Evolutionary conservation across 2,113 vertebrate genomes (phyloP).

Genomic region (Elephantulus edwardii): DNA sequence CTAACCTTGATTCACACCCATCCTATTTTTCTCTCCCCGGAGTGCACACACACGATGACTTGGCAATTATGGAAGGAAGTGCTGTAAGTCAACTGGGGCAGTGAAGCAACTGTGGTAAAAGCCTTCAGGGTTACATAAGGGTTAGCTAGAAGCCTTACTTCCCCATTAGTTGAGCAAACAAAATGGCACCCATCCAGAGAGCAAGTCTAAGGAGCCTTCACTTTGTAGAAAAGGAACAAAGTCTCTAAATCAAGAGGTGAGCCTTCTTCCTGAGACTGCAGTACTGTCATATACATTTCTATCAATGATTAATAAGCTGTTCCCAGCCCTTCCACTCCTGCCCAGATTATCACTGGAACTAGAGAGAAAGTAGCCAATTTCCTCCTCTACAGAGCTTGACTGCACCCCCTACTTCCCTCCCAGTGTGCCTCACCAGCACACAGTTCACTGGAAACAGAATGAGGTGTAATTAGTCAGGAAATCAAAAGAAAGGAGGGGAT

Average conservation of each 20-base stretch:
- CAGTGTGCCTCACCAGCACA: neutral
- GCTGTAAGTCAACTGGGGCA: conserved; percentile 59
- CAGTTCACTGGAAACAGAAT: neutral
- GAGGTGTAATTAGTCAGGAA: neutral
- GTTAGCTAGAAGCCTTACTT: neutral
- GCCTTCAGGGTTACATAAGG: conserved; percentile 33
- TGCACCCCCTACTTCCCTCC: neutral
- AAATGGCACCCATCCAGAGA: neutral
- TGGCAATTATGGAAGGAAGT: conserved; percentile 41
- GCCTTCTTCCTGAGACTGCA: neutral
- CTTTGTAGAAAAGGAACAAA: fast-evolving
- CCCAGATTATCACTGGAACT: neutral
- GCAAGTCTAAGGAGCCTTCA: neutral
- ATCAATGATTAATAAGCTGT: neutral
- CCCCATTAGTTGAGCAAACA: neutral
- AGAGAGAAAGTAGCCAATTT: neutral
- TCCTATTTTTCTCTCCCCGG: conserved; percentile 41
- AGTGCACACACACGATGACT: conserved; percentile 34
- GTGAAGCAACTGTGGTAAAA: neutral
- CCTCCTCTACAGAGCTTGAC: neutral
- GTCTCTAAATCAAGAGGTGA: neutral
- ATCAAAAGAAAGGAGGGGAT: neutral
- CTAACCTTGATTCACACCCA: neutral
- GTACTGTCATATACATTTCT: fast-evolving
- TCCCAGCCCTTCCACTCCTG: neutral